Conservation (phyloP, 1,140 invertebrate species). For the Laodelphax striatellus region DNA sequence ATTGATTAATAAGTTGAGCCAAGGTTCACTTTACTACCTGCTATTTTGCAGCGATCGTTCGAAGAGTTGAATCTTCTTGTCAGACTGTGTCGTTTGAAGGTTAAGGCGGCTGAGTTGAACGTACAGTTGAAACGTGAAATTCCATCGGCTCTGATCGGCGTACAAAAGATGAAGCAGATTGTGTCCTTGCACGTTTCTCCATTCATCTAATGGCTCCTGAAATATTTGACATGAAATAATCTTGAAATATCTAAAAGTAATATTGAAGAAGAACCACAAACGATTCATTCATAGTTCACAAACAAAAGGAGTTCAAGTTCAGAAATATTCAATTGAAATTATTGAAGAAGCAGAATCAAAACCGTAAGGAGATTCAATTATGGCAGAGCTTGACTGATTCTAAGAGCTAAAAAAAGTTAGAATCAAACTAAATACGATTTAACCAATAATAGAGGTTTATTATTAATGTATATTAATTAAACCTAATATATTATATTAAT, state of each 20-base stretch:
- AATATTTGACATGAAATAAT: conserved; percentile 5
- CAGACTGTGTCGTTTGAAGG: conserved; percentile 29
- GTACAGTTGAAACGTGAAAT: conserved; percentile 42
- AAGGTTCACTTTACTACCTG: conserved; percentile 21
- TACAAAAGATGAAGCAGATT: conserved; percentile 42
- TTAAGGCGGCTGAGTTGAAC: conserved; percentile 41
- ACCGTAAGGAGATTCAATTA: no score
- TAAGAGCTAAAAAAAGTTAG: no score
- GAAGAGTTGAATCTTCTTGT: conserved; percentile 35
- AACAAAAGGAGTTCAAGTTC: neutral
- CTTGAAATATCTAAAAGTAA: no score
- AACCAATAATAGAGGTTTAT: no score
- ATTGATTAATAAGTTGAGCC: no score
- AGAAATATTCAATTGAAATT: no score
- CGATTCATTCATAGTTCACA: no score
- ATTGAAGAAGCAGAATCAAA: no score
- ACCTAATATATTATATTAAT: no score
- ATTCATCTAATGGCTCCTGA: conserved; percentile 34
- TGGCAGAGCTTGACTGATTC: no score
- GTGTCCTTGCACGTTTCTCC: conserved; percentile 39
- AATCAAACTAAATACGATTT: no score
- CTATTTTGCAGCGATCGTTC: conserved; percentile 43
- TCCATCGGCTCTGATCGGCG: conserved; percentile 37
- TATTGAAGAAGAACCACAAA: neutral
- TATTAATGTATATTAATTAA: no score